Evolutionary conservation across 35 echinoderm and acorn worm genomes (phyloP), one percentile per base, ranked within the genome.

Genomic region (Strongylocentrotus purpuratus): DNA sequence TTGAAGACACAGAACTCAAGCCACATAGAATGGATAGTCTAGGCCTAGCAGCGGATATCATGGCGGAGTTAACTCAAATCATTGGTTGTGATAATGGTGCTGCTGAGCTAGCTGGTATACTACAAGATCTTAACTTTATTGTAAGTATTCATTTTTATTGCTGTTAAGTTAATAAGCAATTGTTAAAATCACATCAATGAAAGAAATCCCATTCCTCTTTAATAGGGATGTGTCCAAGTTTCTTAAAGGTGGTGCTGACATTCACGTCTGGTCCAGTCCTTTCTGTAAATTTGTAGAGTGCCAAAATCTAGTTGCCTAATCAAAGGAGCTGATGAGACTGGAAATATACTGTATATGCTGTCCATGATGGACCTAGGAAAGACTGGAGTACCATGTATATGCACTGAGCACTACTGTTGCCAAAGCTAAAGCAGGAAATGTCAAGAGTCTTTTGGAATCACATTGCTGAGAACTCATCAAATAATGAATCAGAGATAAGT

Each of bases 91-190:
- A 95, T 88, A 95, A 99, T 17, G 85, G 96, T 92, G 95, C 96
- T 55, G 96, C 98, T 31, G 98, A 99, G 33, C 94, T 99, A 11
- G 97, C 98, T 31, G 98, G 98, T 7, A 97, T 99, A 85, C 92
- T 99, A 4, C 96, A 97, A 86, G 98, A 99, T 89, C 95, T 95
- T 11, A 86, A 98, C 71, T 99, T 99, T 58, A 92, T 95, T 47
- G 98, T 99, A 99, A 95, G 97, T 94, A 60, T 41, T 41, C 14
- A 13, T 86, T 22, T 86, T 13, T 11, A 86, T 20, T 20, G 35
- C 3, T 41, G 28, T 31, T 22, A 86, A 31, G 4, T 31, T 2
- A 86, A 11, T 13, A 20, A 86, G 20, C 28, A 31, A 11, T 31
- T 86, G 85, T 22, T 20, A 31, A 13, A 18, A 31, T 86, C 50